A percentile compares a stretch with the other conserved stretches of the same genome.
These are phyloP conservation scores for Metopolophium dirhodum DNA, from an alignment of 1,140 invertebrate species.

Conservation along the genomic window DNA sequence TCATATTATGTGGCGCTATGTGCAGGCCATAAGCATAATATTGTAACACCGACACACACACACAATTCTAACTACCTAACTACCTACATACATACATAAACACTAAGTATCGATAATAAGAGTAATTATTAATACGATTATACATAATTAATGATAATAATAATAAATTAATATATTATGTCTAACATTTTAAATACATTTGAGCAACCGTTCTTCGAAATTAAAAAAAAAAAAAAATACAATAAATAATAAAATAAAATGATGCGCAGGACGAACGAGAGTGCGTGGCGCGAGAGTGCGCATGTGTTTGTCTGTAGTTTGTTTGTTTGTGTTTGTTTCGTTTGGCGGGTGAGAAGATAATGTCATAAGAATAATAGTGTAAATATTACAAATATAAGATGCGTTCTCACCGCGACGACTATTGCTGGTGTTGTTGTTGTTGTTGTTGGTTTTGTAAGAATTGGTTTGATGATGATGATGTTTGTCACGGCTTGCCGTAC, in stretches of 20 bases:
- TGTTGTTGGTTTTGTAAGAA: background rate
- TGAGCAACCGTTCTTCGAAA: constrained; percentile 20
- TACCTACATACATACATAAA: background rate
- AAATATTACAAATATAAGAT: background rate
- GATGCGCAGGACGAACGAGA: background rate
- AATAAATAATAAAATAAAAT: background rate
- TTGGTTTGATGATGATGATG: background rate
- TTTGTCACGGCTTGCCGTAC: constrained; percentile 17
- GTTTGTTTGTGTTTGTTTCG: too few species aligned
- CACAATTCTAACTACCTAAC: background rate
- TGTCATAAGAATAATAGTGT: background rate
- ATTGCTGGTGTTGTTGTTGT: background rate
- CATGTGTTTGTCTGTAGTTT: background rate
- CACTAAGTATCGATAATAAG: background rate
- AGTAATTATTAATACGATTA: background rate
- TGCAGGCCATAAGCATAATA: background rate
- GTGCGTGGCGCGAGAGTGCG: too few species aligned
- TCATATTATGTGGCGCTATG: too few species aligned
- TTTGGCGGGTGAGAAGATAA: background rate
- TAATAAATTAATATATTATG: background rate
- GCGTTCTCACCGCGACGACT: background rate
- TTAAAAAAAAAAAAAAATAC: background rate
- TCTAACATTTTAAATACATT: background rate
- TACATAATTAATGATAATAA: background rate
- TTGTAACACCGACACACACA: background rate